Conservation (phyloP, 2,888 invertebrate species). For the Timema cristinae region DNA sequence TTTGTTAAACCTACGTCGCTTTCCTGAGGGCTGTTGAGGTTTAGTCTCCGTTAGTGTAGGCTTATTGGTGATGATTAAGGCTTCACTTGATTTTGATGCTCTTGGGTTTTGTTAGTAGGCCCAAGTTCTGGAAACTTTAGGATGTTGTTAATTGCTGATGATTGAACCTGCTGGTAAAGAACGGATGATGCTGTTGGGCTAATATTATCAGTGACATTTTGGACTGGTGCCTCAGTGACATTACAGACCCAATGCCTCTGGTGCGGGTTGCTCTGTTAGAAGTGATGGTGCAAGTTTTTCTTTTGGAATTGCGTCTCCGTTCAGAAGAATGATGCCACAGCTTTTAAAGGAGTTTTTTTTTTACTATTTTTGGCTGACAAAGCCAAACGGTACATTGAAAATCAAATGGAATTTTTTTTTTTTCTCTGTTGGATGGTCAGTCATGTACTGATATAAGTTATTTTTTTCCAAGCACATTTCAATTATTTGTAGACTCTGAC, state of each 20-base stretch:
- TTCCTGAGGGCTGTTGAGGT: slow-evolving; percentile 3
- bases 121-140: slow-evolving; percentile 6
- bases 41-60: not conserved
- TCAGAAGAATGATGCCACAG: slow-evolving; percentile 12
- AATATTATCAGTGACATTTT: not conserved
- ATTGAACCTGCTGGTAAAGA: not conserved
- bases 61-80: not conserved
- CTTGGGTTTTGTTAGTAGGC: not conserved
- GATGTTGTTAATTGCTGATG: slow-evolving; percentile 1
- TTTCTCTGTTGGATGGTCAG: slow-evolving; percentile 8
- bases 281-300: slow-evolving; percentile 5
- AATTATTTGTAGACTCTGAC: slow-evolving; percentile 9
- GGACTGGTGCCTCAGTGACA: not conserved
- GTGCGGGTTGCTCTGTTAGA: not conserved
- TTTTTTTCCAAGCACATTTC: slow-evolving; percentile 3
- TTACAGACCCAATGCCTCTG: not conserved
- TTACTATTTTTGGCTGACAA: not conserved
- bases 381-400: slow-evolving; percentile 7
- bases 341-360: not conserved
- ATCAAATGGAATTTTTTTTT: not conserved
- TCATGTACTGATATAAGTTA: not conserved
- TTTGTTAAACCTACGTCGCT: not conserved
- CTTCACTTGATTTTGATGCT: not conserved
- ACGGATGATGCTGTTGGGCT: too few relatives aligned
- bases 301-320: slow-evolving; percentile 10